These are phyloP conservation scores for Neodiprion virginianus DNA, from an alignment of 1,140 invertebrate species.

Conservation along the genomic window DNA sequence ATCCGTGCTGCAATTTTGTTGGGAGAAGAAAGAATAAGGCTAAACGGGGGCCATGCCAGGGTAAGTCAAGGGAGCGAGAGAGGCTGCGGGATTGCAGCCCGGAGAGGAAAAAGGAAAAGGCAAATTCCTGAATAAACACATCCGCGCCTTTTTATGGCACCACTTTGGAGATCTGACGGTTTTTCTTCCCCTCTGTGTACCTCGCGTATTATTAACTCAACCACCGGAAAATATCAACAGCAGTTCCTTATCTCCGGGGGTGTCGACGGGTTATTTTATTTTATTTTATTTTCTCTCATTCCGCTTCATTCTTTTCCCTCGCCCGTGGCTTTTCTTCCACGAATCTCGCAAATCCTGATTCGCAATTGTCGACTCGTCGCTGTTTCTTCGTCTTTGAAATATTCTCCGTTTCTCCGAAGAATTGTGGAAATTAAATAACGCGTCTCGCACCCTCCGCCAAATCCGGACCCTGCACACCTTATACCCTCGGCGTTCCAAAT, in stretches of 20 bases:
- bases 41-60: not conserved
- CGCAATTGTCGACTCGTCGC: slow-evolving; percentile 20
- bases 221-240: slow-evolving; percentile 60
- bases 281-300: not conserved
- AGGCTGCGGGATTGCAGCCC: slow-evolving; percentile 30
- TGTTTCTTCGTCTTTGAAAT: not conserved
- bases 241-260: slow-evolving; percentile 39
- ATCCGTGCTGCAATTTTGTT: not conserved
- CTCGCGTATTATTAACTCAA: slow-evolving; percentile 60
- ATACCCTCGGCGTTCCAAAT: slow-evolving; percentile 31
- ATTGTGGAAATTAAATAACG: not conserved
- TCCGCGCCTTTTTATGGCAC: slow-evolving; percentile 56
- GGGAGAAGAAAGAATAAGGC: not conserved
- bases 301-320: slow-evolving; percentile 11
- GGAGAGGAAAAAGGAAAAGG: slow-evolving; percentile 45
- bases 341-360: slow-evolving; percentile 49
- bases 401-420: not conserved
- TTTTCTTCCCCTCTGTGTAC: slow-evolving; percentile 45
- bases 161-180: slow-evolving; percentile 46
- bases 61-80: not conserved
- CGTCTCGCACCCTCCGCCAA: not conserved
- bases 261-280: slow-evolving; percentile 3
- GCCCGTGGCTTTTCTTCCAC: slow-evolving; percentile 28
- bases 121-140: slow-evolving; percentile 62
- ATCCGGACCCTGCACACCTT: not conserved